Conservation (phyloP, 1,140 invertebrate species). For the Aradophagus sp. region DNA sequence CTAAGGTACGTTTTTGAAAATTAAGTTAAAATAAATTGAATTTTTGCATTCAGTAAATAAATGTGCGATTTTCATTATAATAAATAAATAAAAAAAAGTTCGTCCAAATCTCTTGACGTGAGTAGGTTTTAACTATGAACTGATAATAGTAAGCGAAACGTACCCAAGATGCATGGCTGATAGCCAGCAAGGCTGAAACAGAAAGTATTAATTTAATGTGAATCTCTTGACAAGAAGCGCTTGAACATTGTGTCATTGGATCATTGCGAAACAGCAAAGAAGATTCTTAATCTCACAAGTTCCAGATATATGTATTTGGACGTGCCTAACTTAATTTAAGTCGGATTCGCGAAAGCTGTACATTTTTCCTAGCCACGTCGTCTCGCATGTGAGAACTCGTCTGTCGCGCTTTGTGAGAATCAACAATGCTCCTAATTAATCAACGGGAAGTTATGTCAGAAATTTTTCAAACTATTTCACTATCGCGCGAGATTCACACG, state of each 20-base stretch:
- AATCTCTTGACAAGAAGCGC: conserved; percentile 46
- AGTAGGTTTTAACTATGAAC: too few relatives aligned
- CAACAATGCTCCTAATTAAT: conserved; percentile 72
- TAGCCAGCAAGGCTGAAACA: conserved; percentile 72
- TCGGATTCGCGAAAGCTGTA: conserved; percentile 18
- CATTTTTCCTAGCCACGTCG: conserved; percentile 28
- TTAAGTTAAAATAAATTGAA: too few relatives aligned
- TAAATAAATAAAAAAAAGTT: conserved; percentile 26
- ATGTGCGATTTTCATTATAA: background rate
- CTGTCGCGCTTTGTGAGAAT: conserved; percentile 56
- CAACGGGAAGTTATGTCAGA: conserved; percentile 73
- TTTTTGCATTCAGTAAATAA: background rate
- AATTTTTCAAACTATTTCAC: conserved; percentile 68
- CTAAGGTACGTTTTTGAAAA: too few relatives aligned
- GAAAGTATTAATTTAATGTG: conserved; percentile 55
- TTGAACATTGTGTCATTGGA: conserved; percentile 56
- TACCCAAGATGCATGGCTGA: conserved; percentile 66
- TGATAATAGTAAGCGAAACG: too few relatives aligned
- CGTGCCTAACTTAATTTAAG: conserved; percentile 37
- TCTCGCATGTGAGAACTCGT: conserved; percentile 42
- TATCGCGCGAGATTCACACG: conserved; percentile 63
- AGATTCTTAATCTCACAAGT: conserved; percentile 54
- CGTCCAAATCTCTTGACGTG: too few relatives aligned
- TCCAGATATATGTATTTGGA: conserved; percentile 36
- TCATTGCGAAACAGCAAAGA: conserved; percentile 50